phyloP scores from a whole-genome alignment of 2,797 vertebrate species.

The Pseudochromis fuscus region DNA sequence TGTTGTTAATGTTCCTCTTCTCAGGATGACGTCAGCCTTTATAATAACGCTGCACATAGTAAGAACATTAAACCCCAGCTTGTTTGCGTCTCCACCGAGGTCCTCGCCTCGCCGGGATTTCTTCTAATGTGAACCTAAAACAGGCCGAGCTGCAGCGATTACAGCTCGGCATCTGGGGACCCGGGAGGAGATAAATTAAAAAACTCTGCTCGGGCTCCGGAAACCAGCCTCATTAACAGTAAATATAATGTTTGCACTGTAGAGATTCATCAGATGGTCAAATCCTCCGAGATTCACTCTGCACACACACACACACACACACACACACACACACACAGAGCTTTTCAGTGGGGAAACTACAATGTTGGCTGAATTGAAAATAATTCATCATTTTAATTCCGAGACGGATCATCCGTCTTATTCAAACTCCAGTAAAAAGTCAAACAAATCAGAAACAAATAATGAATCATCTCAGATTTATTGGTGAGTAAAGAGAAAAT shows the following conservation, averaged over 20 bases:
- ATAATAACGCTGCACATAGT: background rate
- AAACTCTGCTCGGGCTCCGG: constrained; percentile 21
- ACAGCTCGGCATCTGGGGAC: constrained; percentile 16
- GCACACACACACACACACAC: too few relatives aligned
- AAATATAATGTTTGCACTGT: constrained; percentile 49
- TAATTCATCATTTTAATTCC: constrained; percentile 13
- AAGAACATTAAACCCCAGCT: constrained; percentile 1
- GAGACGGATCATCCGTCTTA: background rate
- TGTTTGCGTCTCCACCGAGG: background rate
- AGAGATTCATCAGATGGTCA: constrained; percentile 36
- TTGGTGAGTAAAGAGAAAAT: too few relatives aligned
- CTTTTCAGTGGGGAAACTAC: background rate
- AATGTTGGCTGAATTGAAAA: constrained; percentile 11
- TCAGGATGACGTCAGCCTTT: background rate
- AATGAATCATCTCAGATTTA: too few relatives aligned
- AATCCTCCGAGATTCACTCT: constrained; percentile 7
- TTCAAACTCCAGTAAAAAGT: too few relatives aligned
- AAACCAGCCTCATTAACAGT: constrained; percentile 52
- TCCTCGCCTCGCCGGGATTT: background rate
- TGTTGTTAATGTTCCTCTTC: background rate
- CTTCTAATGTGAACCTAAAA: constrained; percentile 5
- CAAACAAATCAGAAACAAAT: too few relatives aligned
- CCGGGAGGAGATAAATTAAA: constrained; percentile 34
- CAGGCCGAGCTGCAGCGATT: constrained; percentile 25
- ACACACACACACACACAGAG: too few relatives aligned